A percentile compares a stretch with the other conserved stretches of the same genome.
Conservation (phyloP, 2,888 invertebrate species). For the Drosophila kuntzei region DNA sequence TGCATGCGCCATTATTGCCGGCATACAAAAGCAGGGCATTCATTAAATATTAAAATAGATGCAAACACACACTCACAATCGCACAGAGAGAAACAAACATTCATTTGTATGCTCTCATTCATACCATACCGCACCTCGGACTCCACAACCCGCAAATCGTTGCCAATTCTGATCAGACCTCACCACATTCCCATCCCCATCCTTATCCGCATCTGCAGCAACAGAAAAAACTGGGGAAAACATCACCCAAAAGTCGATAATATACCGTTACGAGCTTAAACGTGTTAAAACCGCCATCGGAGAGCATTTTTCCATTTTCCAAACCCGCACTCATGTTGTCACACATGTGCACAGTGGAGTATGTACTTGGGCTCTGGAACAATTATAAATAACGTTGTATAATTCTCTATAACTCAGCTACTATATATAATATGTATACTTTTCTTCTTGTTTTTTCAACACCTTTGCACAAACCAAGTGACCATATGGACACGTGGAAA, state of each 20-base stretch:
- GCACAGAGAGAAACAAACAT: constrained; percentile 29
- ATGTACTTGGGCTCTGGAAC: constrained; percentile 5
- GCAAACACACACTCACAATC: constrained; percentile 39
- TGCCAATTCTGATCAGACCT: constrained; percentile 61
- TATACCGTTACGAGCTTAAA: constrained; percentile 67
- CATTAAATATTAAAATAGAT: constrained; percentile 77
- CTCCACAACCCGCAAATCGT: constrained; percentile 52
- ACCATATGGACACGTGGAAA: constrained; percentile 58
- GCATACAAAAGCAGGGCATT: constrained; percentile 62
- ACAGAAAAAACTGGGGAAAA: constrained; percentile 48
- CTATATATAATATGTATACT: constrained; percentile 35
- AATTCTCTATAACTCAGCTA: constrained; percentile 15
- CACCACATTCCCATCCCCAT: constrained; percentile 33
- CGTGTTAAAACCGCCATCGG: constrained; percentile 72
- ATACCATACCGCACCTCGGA: constrained; percentile 39
- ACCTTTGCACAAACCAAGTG: constrained; percentile 50
- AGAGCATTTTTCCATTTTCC: constrained; percentile 48
- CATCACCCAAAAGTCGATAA: constrained; percentile 76
- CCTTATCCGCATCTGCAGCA: constrained; percentile 16
- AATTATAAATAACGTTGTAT: constrained; percentile 12
- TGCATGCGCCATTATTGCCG: constrained; percentile 78
- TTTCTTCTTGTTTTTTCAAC: constrained; percentile 39
- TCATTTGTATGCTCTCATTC: constrained; percentile 40
- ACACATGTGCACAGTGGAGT: constrained; percentile 11
- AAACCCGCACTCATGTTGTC: constrained; percentile 18